These are phyloP conservation scores for Argyrosomus regius DNA, from an alignment of 2,797 vertebrate genomes.

Conservation along the genomic window DNA sequence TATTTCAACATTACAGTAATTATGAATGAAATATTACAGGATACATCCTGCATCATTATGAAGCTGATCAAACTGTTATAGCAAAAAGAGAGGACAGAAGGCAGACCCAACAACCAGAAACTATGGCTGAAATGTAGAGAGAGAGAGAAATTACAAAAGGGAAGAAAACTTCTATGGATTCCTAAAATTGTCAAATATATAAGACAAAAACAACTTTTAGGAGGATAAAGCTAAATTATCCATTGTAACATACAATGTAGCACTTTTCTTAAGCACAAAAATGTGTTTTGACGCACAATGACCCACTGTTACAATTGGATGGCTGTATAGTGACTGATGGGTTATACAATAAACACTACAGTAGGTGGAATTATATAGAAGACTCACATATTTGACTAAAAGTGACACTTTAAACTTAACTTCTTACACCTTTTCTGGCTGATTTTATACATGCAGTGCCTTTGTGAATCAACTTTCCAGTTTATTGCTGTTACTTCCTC, in stretches of 20 bases:
- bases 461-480: neutral
- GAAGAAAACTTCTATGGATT: neutral
- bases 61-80: constrained; percentile 28
- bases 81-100: constrained; percentile 22
- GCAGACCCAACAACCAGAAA: constrained; percentile 7
- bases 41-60: constrained; percentile 23
- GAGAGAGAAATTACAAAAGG: neutral
- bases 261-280: neutral
- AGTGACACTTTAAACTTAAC: neutral
- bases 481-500: neutral
- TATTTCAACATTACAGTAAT: constrained; percentile 46
- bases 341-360: no score
- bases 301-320: constrained; percentile 2
- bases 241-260: neutral
- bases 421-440: neutral
- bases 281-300: neutral
- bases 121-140: neutral
- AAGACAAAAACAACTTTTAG: neutral
- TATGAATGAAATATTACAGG: constrained; percentile 51
- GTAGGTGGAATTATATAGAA: no score
- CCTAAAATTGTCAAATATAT: neutral
- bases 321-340: neutral
- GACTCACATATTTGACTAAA: neutral
- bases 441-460: neutral
- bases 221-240: neutral